These are phyloP conservation scores for Drosophila nigrodunni DNA, from an alignment of 1,140 invertebrate species.

Conservation along the genomic window DNA sequence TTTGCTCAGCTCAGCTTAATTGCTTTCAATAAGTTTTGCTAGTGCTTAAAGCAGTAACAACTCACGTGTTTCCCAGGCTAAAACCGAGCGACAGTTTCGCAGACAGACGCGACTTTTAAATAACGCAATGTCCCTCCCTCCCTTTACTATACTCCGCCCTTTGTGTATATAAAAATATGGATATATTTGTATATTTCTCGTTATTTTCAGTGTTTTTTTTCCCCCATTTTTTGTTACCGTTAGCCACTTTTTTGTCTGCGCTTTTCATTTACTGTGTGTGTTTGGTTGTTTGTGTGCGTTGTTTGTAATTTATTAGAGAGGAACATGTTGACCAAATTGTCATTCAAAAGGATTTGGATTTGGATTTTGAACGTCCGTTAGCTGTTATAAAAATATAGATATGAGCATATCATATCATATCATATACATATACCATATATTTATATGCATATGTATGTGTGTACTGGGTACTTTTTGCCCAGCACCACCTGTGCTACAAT, in stretches of 20 bases:
- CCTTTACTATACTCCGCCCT: neutral
- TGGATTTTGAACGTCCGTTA: constrained; percentile 40
- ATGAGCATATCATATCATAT: constrained; percentile 56
- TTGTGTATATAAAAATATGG: constrained; percentile 28
- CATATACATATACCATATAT: constrained; percentile 27
- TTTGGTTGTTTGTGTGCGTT: constrained; percentile 26
- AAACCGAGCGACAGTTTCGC: constrained; percentile 29
- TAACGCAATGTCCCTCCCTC: constrained; percentile 26
- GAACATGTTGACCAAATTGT: constrained; percentile 82
- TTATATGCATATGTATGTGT: constrained; percentile 22
- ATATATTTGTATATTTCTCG: constrained; percentile 46
- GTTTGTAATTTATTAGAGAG: constrained; percentile 82
- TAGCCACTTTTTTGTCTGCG: constrained; percentile 73
- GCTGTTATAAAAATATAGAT: constrained; percentile 59
- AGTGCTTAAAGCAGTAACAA: neutral
- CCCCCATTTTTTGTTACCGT: constrained; percentile 16
- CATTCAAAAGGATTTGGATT: constrained; percentile 76
- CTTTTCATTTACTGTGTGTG: constrained; percentile 58
- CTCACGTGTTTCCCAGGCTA: constrained; percentile 3
- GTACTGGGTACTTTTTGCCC: no score
- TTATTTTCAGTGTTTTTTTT: constrained; percentile 1
- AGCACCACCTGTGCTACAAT: constrained; percentile 47
- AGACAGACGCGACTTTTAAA: constrained; percentile 46
- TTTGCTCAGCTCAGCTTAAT: neutral
- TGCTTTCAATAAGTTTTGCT: neutral